These are phyloP conservation scores for Calliopum simillimum DNA, from an alignment of 2,888 invertebrate species.

Conservation along the genomic window DNA sequence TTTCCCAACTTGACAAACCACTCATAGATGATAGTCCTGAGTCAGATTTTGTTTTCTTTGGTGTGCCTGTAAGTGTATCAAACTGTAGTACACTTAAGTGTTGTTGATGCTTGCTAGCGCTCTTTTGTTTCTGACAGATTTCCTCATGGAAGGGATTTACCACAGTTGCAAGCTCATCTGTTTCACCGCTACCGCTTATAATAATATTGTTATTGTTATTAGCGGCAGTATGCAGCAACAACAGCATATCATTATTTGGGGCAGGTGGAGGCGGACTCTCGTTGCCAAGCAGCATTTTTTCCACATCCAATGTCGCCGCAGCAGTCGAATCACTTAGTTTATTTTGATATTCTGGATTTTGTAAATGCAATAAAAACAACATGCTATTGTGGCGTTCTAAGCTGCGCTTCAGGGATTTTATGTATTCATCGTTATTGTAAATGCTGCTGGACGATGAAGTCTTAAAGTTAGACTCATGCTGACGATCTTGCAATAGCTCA, in stretches of 20 bases:
- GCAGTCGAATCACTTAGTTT: constrained; percentile 49
- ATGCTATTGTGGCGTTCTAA: constrained; percentile 66
- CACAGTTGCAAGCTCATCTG: constrained; percentile 24
- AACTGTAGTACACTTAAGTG: constrained; percentile 43
- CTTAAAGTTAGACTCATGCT: constrained; percentile 1
- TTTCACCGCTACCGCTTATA: not conserved
- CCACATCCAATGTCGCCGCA: constrained; percentile 50
- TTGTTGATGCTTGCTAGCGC: constrained; percentile 14
- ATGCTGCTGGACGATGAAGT: constrained; percentile 53
- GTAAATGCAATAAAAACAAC: constrained; percentile 64
- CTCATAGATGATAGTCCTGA: constrained; percentile 89
- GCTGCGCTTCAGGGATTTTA: constrained; percentile 62
- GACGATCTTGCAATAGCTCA: constrained; percentile 38
- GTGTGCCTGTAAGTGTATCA: constrained; percentile 34
- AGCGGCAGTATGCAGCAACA: not conserved
- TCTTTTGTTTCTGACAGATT: constrained; percentile 41
- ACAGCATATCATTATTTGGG: constrained; percentile 68
- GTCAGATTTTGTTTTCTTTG: constrained; percentile 77
- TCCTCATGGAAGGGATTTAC: constrained; percentile 58
- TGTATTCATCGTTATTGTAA: constrained; percentile 66
- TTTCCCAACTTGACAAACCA: constrained; percentile 86
- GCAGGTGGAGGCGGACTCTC: constrained; percentile 87
- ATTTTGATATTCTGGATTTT: constrained; percentile 63
- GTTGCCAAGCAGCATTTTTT: constrained; percentile 58
- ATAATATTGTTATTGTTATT: not conserved